Base-by-base conservation (phyloP, 1,140 invertebrate genomes). In the Bombus confusus region DNA sequence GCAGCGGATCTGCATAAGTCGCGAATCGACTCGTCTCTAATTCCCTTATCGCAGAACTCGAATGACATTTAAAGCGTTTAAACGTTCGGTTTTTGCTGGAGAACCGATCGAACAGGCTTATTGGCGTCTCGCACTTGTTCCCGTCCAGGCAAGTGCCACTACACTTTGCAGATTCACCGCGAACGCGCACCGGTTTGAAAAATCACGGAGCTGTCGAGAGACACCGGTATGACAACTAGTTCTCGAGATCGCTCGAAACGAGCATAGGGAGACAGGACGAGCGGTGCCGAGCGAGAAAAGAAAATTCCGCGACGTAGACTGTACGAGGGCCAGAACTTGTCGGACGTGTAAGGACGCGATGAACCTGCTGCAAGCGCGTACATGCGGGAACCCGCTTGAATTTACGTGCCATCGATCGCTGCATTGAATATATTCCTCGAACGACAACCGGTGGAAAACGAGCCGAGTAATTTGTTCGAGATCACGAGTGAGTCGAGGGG, bases 191-290 rank as follows among this genome's bases (percentile, higher is more conserved):
- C 82, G 82, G 82, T 78, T 78, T 84, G 75, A 87, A 87, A 87
- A 82, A 85, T 59, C 37, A n/a, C 31, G 9, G 28, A 1, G n/a
- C 39, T 28, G 79, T 41, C 80, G 76, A 47, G 47, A 80, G 68
- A 80, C 86, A 80, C 83, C 59, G 86, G 76, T 80, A 76, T 80
- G 83, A 87, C 83, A 87, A 87, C 86, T 85, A 87, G 82, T 80
- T 80, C 76, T 76, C 41, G 39, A 52, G 74, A 86, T 83, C 73
- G 25, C 77, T 41, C 57, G 73, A 34, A 69, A 39, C 59, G 47
- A 31, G 18, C 37, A 37, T 6, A 15, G 15, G n/a, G 0, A 34
- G 13, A 28, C 18, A 15, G 37, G 28, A 25, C 41, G 31, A 37
- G 37, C 15, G 28, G 22, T 13, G 31, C 18, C 37, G 76, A 78